Base-by-base conservation (phyloP, 2,888 invertebrate species). In the Girardia tigrina region DNA sequence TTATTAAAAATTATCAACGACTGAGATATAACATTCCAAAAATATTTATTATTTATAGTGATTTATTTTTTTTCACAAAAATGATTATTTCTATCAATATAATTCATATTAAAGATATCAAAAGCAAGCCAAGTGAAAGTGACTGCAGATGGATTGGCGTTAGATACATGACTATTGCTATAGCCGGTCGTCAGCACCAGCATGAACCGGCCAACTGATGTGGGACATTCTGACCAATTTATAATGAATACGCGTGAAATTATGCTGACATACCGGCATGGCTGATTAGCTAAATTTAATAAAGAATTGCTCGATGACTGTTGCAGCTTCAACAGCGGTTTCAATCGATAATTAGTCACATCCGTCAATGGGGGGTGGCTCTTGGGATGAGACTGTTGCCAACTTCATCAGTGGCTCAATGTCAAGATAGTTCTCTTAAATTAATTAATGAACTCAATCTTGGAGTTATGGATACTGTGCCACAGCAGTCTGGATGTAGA, bases 51-150 rank as follows among this genome's bases (percentile, higher is more conserved):
- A 56, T 56, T 56, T n/a, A 4, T 20, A 56, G n/a, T 20, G 56
- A 56, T 56, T 56, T 56, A 23, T 56, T 56, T 36, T 56, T 6
- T 8, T n/a, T 20, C 6, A 56, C 4, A n/a, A 56, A 56, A 56
- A 56, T 56, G 56, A 56, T 56, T 56, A 56, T 56, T 56, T n/a
- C 56, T n/a, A 56, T 56, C 56, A 56, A 56, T 56, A 56, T 56
- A 56, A 56, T 56, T 56, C 56, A 56, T 56, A 56, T 56, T 56
- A 56, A 56, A 56, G 4, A 56, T 56, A 56, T 56, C 56, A 56
- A 56, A 56, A 56, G n/a, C 8, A 56, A 56, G 23, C n/a, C 8
- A 56, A 56, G 56, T n/a, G n/a, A 56, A 56, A 56, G 56, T 20
- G 56, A 56, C n/a, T 56, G 8, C 56, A 56, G 56, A 56, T 56